Base-by-base conservation (phyloP, 2,113 vertebrate genomes). In the Pitta sordida region DNA sequence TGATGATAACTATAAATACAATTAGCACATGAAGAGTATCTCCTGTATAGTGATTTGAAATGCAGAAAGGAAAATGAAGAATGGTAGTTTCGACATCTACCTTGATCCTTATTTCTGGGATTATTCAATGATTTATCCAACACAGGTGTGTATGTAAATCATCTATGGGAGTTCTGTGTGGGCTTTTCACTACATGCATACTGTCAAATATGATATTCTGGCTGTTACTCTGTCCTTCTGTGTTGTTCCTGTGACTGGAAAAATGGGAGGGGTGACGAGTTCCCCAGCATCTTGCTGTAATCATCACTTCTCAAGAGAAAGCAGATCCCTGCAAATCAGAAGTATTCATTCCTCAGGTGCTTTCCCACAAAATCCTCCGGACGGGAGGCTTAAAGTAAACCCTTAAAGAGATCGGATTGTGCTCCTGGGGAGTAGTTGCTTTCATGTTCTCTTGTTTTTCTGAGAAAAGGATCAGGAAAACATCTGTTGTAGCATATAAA, bases 331-430 rank as follows among this genome's bases (percentile, higher is more conserved):
- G 55, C 18, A 94, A 90, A 94, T 78, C 75, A 94, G 65, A 86
- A 70, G 39, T 46, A 81, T 95, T 82, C 84, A 76, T 63, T 84
- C 30, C 79, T 96, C 94, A 92, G 92, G 93, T 96, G 93, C 79
- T 93, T 96, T 93, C 70, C 82, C 76, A 80, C 89, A 91, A 96
- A 96, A 91, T 91, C 90, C 91, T 85, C 93, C 60, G 46, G 77
- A 87, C 0, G 7, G 34, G 46, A 82, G 58, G 79, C 90, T 96
- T 94, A 96, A 90, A 91, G 78, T 89, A 96, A 96, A 55, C 62
- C 46, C 39, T 89, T 94, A 94, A 96, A 95, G 69, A 77, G 90
- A 96, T 84, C 86, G 75, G 62, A 87, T 27, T 76, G 53, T 77
- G 69, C 70, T 94, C 79, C 87, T 83, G 71, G 36, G 64, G 76